Evolutionary conservation across 2,113 vertebrate species (phyloP).

Genomic region (Psophia crepitans): DNA sequence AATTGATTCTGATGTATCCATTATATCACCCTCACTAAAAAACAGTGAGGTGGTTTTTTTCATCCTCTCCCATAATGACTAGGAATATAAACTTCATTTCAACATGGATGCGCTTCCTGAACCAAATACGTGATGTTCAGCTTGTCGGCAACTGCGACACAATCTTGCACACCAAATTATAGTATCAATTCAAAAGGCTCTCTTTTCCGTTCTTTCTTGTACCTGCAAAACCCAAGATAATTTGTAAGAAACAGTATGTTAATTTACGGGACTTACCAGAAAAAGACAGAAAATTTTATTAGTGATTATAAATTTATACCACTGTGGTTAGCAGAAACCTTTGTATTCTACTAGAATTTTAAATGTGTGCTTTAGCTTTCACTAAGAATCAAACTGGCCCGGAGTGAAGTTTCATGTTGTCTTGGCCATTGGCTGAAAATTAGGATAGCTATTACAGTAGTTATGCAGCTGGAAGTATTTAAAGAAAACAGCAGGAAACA

Average conservation of each 20-base stretch:
- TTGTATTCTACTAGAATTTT: background rate
- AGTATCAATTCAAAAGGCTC: background rate
- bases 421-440: slow-evolving; percentile 21
- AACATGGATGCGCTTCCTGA: background rate
- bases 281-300: background rate
- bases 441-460: slow-evolving; percentile 6
- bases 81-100: slow-evolving; percentile 21
- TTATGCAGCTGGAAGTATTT: slow-evolving; percentile 40
- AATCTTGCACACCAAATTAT: background rate
- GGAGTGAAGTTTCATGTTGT: background rate
- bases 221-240: background rate
- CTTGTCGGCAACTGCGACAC: background rate
- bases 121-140: background rate
- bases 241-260: background rate
- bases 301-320: background rate
- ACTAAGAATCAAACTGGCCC: background rate
- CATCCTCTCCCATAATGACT: background rate
- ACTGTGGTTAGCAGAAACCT: background rate
- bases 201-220: background rate
- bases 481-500: slow-evolving; percentile 18
- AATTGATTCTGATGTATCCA: slow-evolving; percentile 44
- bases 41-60: slow-evolving; percentile 33
- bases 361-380: background rate
- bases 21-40: slow-evolving; percentile 15
- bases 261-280: background rate